These are phyloP conservation scores for Euleptes europaea DNA, from an alignment of 2,113 vertebrate species.

Conservation along the genomic window DNA sequence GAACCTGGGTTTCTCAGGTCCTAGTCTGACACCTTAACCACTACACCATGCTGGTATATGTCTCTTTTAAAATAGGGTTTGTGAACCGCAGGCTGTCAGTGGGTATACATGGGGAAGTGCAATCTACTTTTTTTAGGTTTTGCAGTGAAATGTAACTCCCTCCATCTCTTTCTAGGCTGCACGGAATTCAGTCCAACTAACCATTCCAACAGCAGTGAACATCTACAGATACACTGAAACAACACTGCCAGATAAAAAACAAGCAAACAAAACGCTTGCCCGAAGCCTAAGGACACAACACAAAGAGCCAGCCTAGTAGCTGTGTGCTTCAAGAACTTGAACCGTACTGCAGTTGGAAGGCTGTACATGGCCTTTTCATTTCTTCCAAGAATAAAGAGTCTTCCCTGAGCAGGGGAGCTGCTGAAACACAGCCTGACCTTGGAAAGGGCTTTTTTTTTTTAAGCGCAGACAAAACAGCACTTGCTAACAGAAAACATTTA, in stretches of 20 bases:
- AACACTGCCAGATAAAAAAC: neutral
- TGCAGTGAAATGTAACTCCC: neutral
- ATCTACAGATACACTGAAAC: neutral
- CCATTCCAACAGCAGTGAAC: too few species aligned
- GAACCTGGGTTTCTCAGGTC: too few species aligned
- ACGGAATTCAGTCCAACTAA: neutral
- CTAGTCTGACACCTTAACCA: too few species aligned
- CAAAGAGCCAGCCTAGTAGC: neutral
- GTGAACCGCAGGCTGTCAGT: neutral
- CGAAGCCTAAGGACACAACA: too few species aligned
- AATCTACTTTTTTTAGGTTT: neutral
- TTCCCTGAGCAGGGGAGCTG: neutral
- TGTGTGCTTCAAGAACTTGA: neutral
- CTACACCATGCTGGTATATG: neutral
- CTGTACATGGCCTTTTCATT: neutral
- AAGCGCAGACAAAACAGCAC: constrained; percentile 17
- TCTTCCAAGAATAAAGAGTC: neutral
- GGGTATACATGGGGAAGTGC: neutral
- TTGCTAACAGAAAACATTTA: constrained; percentile 18
- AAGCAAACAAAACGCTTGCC: neutral
- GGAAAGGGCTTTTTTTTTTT: neutral
- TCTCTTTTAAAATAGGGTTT: neutral
- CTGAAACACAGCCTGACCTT: neutral
- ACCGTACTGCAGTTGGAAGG: neutral
- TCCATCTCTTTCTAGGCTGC: neutral